Percentiles rank a stretch among this genome's conserved stretches.
phyloP scores from a whole-genome alignment of 2,113 vertebrate genomes.

The Aspiorhynchus laticeps region DNA sequence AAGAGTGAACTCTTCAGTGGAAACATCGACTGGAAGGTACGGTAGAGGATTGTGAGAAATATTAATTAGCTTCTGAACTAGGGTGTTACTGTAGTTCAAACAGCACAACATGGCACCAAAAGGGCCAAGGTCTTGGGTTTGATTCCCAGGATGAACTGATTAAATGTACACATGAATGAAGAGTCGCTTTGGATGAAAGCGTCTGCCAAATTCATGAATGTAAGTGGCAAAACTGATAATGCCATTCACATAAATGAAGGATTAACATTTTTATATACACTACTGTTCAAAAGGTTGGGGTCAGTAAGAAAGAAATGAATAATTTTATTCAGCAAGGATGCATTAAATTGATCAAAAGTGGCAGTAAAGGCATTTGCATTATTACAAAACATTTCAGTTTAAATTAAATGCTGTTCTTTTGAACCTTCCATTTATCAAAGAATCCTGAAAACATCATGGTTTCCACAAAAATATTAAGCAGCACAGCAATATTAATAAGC shows the following conservation, averaged over 20 bases:
- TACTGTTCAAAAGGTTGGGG: neutral
- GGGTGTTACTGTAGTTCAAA: neutral
- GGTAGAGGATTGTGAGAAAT: slow-evolving; percentile 39
- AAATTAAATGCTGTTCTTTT: no score
- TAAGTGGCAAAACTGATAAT: neutral
- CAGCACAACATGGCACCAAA: neutral
- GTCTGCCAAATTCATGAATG: neutral
- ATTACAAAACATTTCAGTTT: no score
- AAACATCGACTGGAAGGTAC: slow-evolving; percentile 85
- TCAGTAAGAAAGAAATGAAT: neutral
- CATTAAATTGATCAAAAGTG: neutral
- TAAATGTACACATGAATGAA: neutral
- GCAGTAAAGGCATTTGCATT: neutral
- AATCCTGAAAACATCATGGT: no score
- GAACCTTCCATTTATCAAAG: neutral
- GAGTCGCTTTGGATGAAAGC: neutral
- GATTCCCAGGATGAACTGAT: neutral
- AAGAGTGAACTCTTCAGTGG: slow-evolving; percentile 91
- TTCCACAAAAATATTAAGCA: no score
- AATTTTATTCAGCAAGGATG: neutral
- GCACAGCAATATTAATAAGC: no score
- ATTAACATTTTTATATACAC: neutral
- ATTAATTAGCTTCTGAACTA: neutral
- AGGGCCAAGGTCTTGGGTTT: neutral
- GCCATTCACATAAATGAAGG: neutral